phyloP scores from a whole-genome alignment of 2,888 invertebrate genomes.

The Tachina fera region DNA sequence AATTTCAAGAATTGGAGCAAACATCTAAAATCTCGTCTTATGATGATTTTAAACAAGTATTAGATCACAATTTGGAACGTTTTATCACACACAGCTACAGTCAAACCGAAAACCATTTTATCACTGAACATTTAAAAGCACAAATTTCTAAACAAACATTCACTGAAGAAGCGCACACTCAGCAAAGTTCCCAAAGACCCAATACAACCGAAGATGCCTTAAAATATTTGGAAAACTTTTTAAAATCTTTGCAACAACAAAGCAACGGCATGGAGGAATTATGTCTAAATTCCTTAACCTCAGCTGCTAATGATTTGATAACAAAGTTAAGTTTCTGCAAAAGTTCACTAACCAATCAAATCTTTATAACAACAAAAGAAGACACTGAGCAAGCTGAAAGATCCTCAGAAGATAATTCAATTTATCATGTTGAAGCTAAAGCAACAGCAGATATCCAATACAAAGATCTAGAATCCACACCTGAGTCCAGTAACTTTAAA shows the following conservation, averaged over 20 bases:
- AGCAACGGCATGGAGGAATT: background rate
- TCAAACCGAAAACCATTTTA: background rate
- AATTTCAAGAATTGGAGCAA: background rate
- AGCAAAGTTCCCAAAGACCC: background rate
- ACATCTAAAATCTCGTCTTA: background rate
- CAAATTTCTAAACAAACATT: background rate
- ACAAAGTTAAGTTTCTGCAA: slow-evolving; percentile 41
- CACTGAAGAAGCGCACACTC: background rate
- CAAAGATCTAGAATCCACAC: slow-evolving; percentile 16
- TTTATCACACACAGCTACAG: slow-evolving; percentile 1
- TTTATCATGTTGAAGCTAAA: background rate
- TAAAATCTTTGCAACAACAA: background rate
- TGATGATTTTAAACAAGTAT: slow-evolving; percentile 4
- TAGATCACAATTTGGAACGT: slow-evolving; percentile 22
- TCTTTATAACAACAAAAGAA: background rate
- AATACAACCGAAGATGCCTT: slow-evolving; percentile 23
- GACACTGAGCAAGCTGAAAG: background rate
- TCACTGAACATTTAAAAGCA: background rate
- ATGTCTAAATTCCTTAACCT: background rate
- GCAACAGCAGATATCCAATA: background rate
- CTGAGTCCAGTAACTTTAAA: background rate
- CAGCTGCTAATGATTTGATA: slow-evolving; percentile 37
- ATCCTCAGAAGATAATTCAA: background rate
- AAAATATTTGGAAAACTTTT: slow-evolving; percentile 29
- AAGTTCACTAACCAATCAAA: background rate